These are phyloP conservation scores for Apeltes quadracus DNA, from an alignment of 2,113 vertebrate species.

Conservation along the genomic window DNA sequence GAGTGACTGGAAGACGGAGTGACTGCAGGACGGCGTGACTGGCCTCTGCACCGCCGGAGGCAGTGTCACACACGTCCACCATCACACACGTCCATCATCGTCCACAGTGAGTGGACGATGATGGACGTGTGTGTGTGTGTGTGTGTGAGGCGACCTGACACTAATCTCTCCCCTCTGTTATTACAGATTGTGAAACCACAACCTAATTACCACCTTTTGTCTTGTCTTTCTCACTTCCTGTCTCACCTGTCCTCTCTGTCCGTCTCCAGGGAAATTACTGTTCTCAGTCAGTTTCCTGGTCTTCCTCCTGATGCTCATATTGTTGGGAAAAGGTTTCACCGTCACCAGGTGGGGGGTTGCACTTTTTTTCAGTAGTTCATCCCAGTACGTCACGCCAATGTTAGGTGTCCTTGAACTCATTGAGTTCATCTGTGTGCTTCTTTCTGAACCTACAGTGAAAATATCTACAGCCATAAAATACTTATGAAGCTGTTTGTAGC, in stretches of 20 bases:
- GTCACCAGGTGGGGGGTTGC: constrained; percentile 83
- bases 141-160: constrained; percentile 57
- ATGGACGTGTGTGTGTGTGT: constrained; percentile 38
- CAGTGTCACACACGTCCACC: no score
- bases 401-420: constrained; percentile 40
- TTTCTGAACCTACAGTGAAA: no score
- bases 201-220: constrained; percentile 70
- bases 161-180: constrained; percentile 53
- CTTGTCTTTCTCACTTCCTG: constrained; percentile 42
- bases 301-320: constrained; percentile 92
- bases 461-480: constrained; percentile 18
- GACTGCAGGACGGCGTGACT: no score
- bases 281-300: constrained; percentile 94
- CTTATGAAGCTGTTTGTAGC: no score
- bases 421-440: no score
- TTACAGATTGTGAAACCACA: constrained; percentile 65
- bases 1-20: constrained; percentile 6
- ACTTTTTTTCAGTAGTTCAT: constrained; percentile 11
- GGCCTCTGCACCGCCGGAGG: constrained; percentile 32
- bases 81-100: no score
- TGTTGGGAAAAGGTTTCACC: constrained; percentile 93
- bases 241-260: constrained; percentile 58
- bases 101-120: constrained; percentile 45
- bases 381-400: constrained; percentile 26
- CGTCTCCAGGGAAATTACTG: constrained; percentile 88